A percentile compares a stretch with the other conserved stretches of the same genome.
Conservation (phyloP, 2,797 vertebrate species). For the Danio albolineatus region DNA sequence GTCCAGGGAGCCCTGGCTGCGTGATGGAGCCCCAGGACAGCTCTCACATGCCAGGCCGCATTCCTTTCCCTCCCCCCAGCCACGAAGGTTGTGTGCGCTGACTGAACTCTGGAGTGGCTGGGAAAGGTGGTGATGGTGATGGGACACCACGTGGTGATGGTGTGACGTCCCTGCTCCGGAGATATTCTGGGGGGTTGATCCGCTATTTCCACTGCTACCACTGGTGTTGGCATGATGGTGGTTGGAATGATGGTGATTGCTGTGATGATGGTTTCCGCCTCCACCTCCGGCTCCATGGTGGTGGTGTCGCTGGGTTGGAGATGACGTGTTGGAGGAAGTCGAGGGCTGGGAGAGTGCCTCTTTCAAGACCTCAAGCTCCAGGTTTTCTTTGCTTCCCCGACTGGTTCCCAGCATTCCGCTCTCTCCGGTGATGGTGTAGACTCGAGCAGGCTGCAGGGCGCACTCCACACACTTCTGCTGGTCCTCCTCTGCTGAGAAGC, state of each 20-base stretch:
- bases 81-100: constrained; percentile 83
- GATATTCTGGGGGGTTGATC: constrained; percentile 55
- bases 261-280: constrained; percentile 74
- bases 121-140: constrained; percentile 78
- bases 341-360: constrained; percentile 73
- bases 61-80: constrained; percentile 83
- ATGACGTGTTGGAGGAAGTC: constrained; percentile 73
- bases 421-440: constrained; percentile 94
- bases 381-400: constrained; percentile 86
- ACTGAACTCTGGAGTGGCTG: constrained; percentile 84
- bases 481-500: constrained; percentile 82
- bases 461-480: constrained; percentile 86
- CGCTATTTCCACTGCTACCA: constrained; percentile 51
- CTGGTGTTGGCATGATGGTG: constrained; percentile 69
- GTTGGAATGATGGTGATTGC: constrained; percentile 69
- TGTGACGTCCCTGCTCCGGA: constrained; percentile 58
- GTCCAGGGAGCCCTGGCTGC: constrained; percentile 88
- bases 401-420: constrained; percentile 87
- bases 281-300: constrained; percentile 63
- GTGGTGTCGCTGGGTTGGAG: constrained; percentile 72
- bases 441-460: constrained; percentile 83
- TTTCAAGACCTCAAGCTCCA: constrained; percentile 93
- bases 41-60: constrained; percentile 80
- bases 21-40: constrained; percentile 71
- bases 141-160: constrained; percentile 73